Conservation (phyloP, 1,140 invertebrate species). For the Apocrypta bakeri region DNA sequence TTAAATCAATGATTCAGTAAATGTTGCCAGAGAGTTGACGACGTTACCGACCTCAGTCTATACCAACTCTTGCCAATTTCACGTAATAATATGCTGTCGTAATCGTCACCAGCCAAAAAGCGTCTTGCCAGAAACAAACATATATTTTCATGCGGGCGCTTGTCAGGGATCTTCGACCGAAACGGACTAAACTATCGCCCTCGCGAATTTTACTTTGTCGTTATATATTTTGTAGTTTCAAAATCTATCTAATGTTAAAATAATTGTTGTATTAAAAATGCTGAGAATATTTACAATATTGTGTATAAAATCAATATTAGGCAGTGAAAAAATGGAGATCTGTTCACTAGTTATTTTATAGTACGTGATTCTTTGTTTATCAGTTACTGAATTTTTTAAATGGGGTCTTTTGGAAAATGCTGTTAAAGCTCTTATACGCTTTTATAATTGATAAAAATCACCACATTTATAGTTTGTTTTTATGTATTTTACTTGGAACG, state of each 20-base stretch:
- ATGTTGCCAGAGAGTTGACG: conserved; percentile 19
- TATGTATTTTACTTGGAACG: neutral
- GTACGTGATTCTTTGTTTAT: too few species aligned
- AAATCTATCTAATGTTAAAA: too few species aligned
- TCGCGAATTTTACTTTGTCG: neutral
- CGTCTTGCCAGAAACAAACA: conserved; percentile 34
- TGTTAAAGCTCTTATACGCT: too few species aligned
- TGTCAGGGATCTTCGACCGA: conserved; percentile 11
- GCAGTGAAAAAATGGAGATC: too few species aligned
- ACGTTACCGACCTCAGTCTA: conserved; percentile 15
- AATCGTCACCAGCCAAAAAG: conserved; percentile 25
- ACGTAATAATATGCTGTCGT: conserved; percentile 35
- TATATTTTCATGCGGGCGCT: conserved; percentile 26
- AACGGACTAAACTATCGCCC: neutral
- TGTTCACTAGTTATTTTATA: too few species aligned
- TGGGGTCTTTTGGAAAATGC: too few species aligned
- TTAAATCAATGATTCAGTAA: conserved; percentile 34
- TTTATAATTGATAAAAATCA: too few species aligned
- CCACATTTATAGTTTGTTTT: too few species aligned
- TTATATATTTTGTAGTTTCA: neutral
- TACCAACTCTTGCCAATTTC: conserved; percentile 33
- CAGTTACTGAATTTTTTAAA: too few species aligned
- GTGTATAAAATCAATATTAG: too few species aligned
- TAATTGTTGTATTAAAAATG: too few species aligned
- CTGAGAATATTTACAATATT: too few species aligned